These are phyloP conservation scores for Halcyon smyrnensis DNA, from an alignment of 2,797 vertebrate genomes.

Conservation along the genomic window DNA sequence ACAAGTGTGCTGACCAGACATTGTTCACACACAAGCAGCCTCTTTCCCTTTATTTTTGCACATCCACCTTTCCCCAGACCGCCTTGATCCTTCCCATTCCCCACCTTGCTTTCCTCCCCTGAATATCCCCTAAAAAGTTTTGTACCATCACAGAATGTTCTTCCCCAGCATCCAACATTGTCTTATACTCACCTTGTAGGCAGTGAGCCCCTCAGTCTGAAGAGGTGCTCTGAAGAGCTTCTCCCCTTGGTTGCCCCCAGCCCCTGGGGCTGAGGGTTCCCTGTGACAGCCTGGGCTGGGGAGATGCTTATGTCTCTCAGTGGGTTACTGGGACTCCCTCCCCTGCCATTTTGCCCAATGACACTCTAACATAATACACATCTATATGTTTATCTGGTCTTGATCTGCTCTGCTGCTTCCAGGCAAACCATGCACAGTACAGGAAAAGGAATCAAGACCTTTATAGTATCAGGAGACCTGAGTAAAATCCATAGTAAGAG, in stretches of 20 bases:
- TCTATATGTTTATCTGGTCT: background rate
- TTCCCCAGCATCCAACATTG: background rate
- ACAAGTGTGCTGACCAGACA: background rate
- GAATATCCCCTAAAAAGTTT: background rate
- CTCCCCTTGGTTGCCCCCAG: background rate
- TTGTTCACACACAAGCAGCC: accelerated
- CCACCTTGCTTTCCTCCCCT: background rate
- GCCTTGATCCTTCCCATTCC: background rate
- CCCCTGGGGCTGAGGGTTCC: background rate
- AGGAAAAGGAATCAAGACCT: background rate
- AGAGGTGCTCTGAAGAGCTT: background rate
- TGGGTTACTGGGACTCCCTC: background rate
- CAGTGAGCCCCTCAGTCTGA: background rate
- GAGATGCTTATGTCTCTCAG: background rate
- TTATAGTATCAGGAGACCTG: background rate
- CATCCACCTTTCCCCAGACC: background rate
- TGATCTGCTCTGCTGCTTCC: background rate
- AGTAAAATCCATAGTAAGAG: background rate
- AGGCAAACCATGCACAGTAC: accelerated
- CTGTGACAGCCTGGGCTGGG: background rate
- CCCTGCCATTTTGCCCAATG: background rate
- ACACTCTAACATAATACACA: background rate
- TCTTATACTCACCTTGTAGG: background rate
- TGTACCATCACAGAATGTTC: background rate
- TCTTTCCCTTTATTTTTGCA: background rate